Evolutionary conservation across 2,797 vertebrate species (phyloP).

Genomic region (Acomys russatus): DNA sequence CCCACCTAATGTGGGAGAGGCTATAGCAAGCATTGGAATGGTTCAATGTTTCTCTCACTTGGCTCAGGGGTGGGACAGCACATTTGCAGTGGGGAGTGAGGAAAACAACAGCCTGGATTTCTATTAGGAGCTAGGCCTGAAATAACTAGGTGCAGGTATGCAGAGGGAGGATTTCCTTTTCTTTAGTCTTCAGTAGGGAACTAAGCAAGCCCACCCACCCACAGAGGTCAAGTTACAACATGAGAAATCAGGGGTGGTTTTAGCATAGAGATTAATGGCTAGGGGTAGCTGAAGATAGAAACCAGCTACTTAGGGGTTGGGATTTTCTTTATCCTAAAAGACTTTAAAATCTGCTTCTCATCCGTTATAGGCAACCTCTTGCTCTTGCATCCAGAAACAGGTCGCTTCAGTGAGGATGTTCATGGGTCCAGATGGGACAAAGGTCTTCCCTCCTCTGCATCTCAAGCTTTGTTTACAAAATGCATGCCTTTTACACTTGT

Average conservation of each 20-base stretch:
- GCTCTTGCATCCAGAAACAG: neutral
- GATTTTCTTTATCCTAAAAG: neutral
- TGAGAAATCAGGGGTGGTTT: neutral
- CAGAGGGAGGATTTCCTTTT: neutral
- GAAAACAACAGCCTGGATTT: neutral
- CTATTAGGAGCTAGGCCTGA: neutral
- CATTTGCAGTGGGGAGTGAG: neutral
- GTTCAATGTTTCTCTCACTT: neutral
- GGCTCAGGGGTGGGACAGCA: no score
- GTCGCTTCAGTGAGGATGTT: neutral
- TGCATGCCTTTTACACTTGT: neutral
- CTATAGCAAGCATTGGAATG: neutral
- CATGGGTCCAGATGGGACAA: neutral
- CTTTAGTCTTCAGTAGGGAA: neutral
- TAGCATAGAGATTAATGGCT: neutral
- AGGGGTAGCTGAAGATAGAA: slow-evolving; percentile 6
- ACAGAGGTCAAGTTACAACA: neutral
- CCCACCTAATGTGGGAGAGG: neutral
- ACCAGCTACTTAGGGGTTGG: slow-evolving; percentile 1
- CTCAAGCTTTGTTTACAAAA: neutral
- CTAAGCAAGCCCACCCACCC: neutral
- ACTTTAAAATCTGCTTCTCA: neutral
- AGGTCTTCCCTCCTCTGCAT: neutral
- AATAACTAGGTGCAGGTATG: neutral
- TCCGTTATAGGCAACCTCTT: neutral